Conservation (phyloP, 2,113 vertebrate species). For the Hoplias malabaricus region DNA sequence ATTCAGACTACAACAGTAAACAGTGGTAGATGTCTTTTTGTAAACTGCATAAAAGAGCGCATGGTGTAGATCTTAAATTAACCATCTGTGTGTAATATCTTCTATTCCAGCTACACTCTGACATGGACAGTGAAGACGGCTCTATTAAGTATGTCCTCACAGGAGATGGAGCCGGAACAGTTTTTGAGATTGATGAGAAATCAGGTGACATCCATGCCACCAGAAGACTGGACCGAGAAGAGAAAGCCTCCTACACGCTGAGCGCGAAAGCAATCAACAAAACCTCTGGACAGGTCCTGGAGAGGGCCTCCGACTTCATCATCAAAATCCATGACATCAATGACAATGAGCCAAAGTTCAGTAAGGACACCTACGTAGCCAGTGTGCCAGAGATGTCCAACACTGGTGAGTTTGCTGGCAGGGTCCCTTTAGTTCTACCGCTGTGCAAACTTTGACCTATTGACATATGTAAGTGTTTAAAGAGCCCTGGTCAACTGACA, state of each 20-base stretch:
- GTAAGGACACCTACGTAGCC: conserved; percentile 85
- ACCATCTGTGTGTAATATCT: background rate
- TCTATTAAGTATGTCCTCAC: conserved; percentile 93
- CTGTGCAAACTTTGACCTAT: too few species aligned
- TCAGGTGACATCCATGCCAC: conserved; percentile 97
- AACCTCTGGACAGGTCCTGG: conserved; percentile 86
- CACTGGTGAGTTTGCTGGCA: conserved; percentile 87
- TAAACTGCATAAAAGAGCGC: too few species aligned
- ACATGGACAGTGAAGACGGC: conserved; percentile 93
- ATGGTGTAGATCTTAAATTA: background rate
- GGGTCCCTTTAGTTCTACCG: too few species aligned
- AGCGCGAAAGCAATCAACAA: conserved; percentile 91
- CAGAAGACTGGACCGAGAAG: conserved; percentile 95
- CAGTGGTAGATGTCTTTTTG: too few species aligned
- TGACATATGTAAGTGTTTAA: background rate
- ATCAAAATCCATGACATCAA: conserved; percentile 99
- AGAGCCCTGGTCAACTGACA: too few species aligned
- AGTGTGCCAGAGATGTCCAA: conserved; percentile 94
- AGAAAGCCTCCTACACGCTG: conserved; percentile 89
- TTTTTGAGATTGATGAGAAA: conserved; percentile 95
- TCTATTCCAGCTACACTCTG: conserved; percentile 88
- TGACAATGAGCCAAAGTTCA: conserved; percentile 95
- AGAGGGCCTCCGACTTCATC: conserved; percentile 94
- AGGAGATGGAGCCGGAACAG: conserved; percentile 91
- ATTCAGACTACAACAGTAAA: too few species aligned